Conservation (phyloP, 2,113 vertebrate genomes). For the Labeo catla region DNA sequence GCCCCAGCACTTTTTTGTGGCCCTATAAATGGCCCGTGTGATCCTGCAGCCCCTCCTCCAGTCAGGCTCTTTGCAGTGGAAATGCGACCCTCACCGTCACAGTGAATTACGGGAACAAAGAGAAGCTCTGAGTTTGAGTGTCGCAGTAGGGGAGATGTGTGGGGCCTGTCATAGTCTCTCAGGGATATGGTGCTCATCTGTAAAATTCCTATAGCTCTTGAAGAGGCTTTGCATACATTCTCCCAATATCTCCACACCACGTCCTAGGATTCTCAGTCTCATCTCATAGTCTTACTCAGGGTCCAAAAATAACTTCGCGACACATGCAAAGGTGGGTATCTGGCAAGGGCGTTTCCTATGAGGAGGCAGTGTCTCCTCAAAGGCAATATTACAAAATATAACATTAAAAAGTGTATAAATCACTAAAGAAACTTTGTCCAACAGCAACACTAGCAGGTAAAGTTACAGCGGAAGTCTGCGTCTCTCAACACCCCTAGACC, state of each 20-base stretch:
- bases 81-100: constrained; percentile 71
- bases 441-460: too few species aligned
- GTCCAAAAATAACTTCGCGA: constrained; percentile 2
- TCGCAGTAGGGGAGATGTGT: constrained; percentile 71
- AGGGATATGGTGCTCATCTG: constrained; percentile 61
- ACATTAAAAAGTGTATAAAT: too few species aligned
- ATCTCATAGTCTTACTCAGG: neutral
- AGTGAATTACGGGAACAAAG: constrained; percentile 81
- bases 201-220: constrained; percentile 66
- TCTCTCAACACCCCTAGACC: too few species aligned
- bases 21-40: constrained; percentile 43
- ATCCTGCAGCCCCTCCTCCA: constrained; percentile 54
- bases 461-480: too few species aligned
- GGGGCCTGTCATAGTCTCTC: constrained; percentile 78
- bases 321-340: neutral
- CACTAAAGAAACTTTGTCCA: too few species aligned
- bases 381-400: too few species aligned
- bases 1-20: constrained; percentile 30
- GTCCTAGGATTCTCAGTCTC: constrained; percentile 53
- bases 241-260: constrained; percentile 31
- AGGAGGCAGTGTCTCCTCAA: too few species aligned
- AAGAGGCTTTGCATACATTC: constrained; percentile 76
- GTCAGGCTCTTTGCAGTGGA: constrained; percentile 54
- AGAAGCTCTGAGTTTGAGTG: constrained; percentile 72
- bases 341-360: neutral